Evolutionary conservation across 2,888 invertebrate genomes (phyloP).

Genomic region (Andrena minutula): DNA sequence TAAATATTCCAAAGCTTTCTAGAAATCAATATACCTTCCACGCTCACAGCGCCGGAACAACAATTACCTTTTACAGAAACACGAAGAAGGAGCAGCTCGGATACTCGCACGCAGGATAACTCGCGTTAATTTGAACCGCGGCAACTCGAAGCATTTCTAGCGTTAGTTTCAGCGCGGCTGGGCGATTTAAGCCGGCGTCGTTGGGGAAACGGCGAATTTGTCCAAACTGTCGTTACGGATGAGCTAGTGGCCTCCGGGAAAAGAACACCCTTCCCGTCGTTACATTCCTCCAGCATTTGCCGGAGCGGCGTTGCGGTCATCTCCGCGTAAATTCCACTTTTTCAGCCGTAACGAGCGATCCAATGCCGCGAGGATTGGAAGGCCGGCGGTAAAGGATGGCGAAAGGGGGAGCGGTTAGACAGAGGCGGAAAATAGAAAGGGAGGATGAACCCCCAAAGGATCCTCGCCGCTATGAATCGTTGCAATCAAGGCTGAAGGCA

Average conservation of each 20-base stretch:
- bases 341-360: slow-evolving; percentile 63
- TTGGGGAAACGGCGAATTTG: slow-evolving; percentile 23
- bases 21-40: too few relatives aligned
- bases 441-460: slow-evolving; percentile 38
- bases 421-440: slow-evolving; percentile 18
- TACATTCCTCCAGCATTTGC: not conserved
- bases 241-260: slow-evolving; percentile 1
- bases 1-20: not conserved
- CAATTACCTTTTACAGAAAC: slow-evolving; percentile 9
- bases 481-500: slow-evolving; percentile 68
- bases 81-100: slow-evolving; percentile 12
- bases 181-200: slow-evolving; percentile 6
- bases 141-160: slow-evolving; percentile 27
- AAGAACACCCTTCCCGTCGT: slow-evolving; percentile 5
- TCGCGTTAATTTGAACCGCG: slow-evolving; percentile 23
- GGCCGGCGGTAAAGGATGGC: slow-evolving; percentile 34
- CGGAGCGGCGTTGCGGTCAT: slow-evolving; percentile 24
- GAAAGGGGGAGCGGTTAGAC: slow-evolving; percentile 31
- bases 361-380: slow-evolving; percentile 38
- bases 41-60: too few relatives aligned
- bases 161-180: slow-evolving; percentile 2
- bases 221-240: slow-evolving; percentile 34
- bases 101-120: slow-evolving; percentile 5
- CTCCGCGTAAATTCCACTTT: slow-evolving; percentile 66
- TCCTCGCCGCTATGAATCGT: slow-evolving; percentile 71